Conservation (phyloP, 1,140 invertebrate genomes). For the Orussus abietinus region DNA sequence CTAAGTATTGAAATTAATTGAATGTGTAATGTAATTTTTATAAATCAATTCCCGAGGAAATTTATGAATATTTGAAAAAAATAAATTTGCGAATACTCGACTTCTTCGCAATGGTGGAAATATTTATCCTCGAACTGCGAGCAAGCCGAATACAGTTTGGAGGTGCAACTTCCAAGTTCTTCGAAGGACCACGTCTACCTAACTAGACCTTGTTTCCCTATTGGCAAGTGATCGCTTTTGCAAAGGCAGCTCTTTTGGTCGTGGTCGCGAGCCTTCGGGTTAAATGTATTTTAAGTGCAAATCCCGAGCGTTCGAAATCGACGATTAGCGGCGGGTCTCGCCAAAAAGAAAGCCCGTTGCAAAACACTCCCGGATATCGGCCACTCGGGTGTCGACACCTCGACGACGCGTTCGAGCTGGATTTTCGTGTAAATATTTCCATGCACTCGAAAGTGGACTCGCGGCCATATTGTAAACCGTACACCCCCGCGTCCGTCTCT, state of each 20-base stretch:
- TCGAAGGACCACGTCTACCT: no score
- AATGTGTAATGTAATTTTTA: no score
- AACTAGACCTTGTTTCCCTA: no score
- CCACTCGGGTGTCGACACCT: slow-evolving; percentile 10
- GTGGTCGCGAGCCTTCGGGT: slow-evolving; percentile 10
- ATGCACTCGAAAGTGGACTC: not conserved
- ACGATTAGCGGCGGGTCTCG: not conserved
- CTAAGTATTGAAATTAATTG: no score
- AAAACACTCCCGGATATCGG: slow-evolving; percentile 18
- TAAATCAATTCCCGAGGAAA: no score
- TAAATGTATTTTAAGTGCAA: slow-evolving; percentile 15
- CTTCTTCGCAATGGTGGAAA: not conserved
- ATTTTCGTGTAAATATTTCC: not conserved
- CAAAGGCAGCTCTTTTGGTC: not conserved
- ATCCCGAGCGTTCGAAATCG: not conserved
- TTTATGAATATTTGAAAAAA: no score
- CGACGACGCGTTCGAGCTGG: not conserved
- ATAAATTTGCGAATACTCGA: not conserved
- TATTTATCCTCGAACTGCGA: not conserved
- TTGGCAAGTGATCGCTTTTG: slow-evolving; percentile 2
- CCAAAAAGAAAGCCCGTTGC: not conserved
- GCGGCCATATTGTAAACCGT: not conserved
- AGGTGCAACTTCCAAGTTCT: no score
- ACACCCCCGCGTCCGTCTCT: not conserved
- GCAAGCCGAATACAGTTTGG: not conserved